A percentile compares a stretch with the other conserved stretches of the same genome.
phyloP scores from a whole-genome alignment of 2,888 invertebrate species.

The Anorthoa munda region DNA sequence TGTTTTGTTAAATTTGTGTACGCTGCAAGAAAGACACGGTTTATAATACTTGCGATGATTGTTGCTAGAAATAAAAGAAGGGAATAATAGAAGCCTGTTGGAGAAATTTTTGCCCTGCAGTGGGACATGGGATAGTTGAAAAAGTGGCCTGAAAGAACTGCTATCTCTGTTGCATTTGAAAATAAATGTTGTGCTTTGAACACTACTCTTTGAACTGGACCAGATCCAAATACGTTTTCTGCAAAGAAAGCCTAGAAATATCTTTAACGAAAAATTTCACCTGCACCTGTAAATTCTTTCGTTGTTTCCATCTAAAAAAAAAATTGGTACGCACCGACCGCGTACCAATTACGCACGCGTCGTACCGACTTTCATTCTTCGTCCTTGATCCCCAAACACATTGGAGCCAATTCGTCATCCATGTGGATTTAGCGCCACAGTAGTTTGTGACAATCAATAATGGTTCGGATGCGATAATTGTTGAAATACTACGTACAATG shows the following conservation, averaged over 20 bases:
- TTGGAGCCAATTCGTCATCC: slow-evolving; percentile 58
- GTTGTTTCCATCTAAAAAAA: background rate
- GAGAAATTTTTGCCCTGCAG: too few species aligned
- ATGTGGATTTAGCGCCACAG: slow-evolving; percentile 77
- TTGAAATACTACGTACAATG: slow-evolving; percentile 85
- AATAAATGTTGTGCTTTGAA: background rate
- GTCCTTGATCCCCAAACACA: slow-evolving; percentile 1
- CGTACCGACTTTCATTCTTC: background rate
- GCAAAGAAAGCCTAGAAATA: background rate
- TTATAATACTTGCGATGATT: too few species aligned
- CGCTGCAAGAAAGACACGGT: background rate
- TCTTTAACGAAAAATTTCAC: background rate
- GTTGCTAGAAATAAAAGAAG: background rate
- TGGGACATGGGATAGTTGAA: too few species aligned
- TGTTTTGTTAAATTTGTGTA: background rate
- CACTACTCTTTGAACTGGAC: background rate
- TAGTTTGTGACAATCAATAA: slow-evolving; percentile 79
- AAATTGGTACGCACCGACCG: background rate
- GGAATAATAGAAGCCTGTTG: too few species aligned
- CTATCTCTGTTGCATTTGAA: background rate
- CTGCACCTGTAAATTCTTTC: background rate
- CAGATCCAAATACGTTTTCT: background rate
- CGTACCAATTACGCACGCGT: too few species aligned
- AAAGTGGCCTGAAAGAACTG: background rate
- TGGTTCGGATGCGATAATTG: slow-evolving; percentile 86